Base-by-base conservation (phyloP, 2,113 vertebrate species). In the Alectura lathami region DNA sequence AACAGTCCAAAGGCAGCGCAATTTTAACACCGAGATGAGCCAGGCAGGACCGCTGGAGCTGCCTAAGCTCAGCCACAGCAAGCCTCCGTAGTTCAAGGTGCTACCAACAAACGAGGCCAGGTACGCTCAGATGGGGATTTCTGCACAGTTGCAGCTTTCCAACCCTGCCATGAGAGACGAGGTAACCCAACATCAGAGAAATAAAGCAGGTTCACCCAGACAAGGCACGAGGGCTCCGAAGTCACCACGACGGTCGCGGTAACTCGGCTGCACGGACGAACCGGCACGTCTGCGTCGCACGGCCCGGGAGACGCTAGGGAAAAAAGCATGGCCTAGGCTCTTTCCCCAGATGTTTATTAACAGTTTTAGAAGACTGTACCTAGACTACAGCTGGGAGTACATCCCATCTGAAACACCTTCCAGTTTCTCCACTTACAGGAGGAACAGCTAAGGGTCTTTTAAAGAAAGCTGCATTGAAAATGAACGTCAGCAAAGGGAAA, bases 221-320 rank as follows among this genome's bases (percentile, higher is more conserved):
- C 79, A 77, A 95, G 94, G 92, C n/a, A n/a, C n/a, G n/a, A n/a
- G n/a, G n/a, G n/a, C n/a, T n/a, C n/a, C n/a, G n/a, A n/a, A n/a
- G n/a, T n/a, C n/a, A n/a, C n/a, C n/a, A n/a, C n/a, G n/a, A n/a
- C n/a, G n/a, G n/a, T n/a, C n/a, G n/a, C n/a, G 75, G 79, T 38
- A 77, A 80, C 90, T 59, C 51, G 53, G 82, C 86, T 96, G 95
- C 92, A 95, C 89, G 96, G 96, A 91, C 88, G 85, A 18, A 94
- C 40, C 75, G 17, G 3, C 9, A 15, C 6, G 9, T 1, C n/a
- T 22, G 48, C 68, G 32, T 64, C 56, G 26, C 4, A 27, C 3
- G 21, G 13, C 4, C 36, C 88, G 66, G 56, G 42, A 81, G 67
- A 45, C 91, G 76, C 30, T 8, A 22, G 27, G n/a, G 30, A 45